Conservation (phyloP, 2,797 vertebrate species). For the Epinephelus malabaricus region DNA sequence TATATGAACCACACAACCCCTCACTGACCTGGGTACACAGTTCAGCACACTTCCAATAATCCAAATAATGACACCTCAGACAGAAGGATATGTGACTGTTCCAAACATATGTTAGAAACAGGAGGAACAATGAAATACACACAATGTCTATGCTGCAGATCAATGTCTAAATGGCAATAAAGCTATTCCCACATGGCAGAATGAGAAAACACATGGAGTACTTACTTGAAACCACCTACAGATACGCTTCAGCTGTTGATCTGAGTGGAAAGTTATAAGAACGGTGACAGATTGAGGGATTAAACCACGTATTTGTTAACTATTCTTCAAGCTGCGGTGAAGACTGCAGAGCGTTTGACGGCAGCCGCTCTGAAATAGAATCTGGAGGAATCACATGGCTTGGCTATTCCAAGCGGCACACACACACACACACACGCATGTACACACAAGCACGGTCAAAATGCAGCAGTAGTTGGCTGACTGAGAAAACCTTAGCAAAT, state of each 20-base stretch:
- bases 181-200: background rate
- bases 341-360: slow-evolving; percentile 45
- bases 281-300: slow-evolving; percentile 12
- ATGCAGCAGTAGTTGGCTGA: slow-evolving; percentile 13
- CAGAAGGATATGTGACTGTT: background rate
- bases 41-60: slow-evolving; percentile 11
- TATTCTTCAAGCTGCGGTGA: slow-evolving; percentile 62
- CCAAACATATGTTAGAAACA: slow-evolving; percentile 8
- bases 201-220: slow-evolving; percentile 9
- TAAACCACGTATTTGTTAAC: slow-evolving; percentile 42
- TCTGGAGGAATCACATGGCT: slow-evolving; percentile 82
- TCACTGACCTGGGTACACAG: slow-evolving; percentile 6
- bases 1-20: slow-evolving; percentile 34
- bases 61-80: background rate
- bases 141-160: slow-evolving; percentile 1
- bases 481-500: slow-evolving; percentile 12
- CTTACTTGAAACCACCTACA: slow-evolving; percentile 47
- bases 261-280: background rate
- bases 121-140: background rate
- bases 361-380: slow-evolving; percentile 81
- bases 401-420: slow-evolving; percentile 81
- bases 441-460: slow-evolving; percentile 14
- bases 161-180: slow-evolving; percentile 16
- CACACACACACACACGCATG: background rate
- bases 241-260: slow-evolving; percentile 25